Evolutionary conservation across 2,888 invertebrate genomes (phyloP).

Genomic region (Digitonthophagus gazella): DNA sequence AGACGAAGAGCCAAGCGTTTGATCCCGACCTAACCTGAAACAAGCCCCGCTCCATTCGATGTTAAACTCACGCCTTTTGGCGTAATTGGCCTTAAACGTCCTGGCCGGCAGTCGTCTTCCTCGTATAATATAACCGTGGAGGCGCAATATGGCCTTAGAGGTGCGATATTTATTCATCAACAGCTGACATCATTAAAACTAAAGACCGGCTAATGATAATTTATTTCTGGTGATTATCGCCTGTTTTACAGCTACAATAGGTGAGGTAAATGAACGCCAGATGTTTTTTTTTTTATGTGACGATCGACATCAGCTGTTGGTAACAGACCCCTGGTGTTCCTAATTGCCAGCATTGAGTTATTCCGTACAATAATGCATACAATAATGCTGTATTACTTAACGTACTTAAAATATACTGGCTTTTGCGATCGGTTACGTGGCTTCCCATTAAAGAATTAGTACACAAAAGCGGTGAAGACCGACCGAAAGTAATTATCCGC

Average conservation of each 20-base stretch:
- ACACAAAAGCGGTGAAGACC: neutral
- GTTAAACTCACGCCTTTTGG: neutral
- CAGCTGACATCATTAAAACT: neutral
- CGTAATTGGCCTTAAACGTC: neutral
- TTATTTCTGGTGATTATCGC: neutral
- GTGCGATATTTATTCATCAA: neutral
- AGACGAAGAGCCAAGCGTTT: too few relatives aligned
- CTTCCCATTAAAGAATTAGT: neutral
- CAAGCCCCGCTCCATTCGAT: neutral
- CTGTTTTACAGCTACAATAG: neutral
- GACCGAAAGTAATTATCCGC: neutral
- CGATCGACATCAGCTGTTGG: neutral
- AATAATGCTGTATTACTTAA: too few relatives aligned
- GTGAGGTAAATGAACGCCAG: neutral
- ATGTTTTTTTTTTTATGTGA: neutral
- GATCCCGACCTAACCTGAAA: neutral
- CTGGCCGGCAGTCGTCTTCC: too few relatives aligned
- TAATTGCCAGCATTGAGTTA: neutral
- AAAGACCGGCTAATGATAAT: neutral
- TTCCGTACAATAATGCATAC: neutral
- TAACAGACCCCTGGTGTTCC: neutral
- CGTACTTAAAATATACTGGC: neutral
- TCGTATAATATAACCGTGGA: too few relatives aligned
- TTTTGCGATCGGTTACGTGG: neutral
- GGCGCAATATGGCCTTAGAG: neutral